Evolutionary conservation across 2,113 vertebrate species (phyloP).

Genomic region (Ageneiosus marmoratus): DNA sequence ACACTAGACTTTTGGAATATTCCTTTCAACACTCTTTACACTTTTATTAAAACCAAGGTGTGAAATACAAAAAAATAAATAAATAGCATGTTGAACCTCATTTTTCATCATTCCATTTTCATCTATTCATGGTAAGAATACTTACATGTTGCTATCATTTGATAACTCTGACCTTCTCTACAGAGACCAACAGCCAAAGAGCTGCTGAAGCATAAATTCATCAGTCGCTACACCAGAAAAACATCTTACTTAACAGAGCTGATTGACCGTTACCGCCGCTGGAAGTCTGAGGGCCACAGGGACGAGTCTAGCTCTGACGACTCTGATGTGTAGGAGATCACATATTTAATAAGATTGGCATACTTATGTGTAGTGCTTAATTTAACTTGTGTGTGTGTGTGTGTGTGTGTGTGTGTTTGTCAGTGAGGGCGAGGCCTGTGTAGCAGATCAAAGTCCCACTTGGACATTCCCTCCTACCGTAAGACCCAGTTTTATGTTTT

Average conservation of each 20-base stretch:
- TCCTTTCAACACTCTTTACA: not conserved
- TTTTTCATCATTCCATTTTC: not conserved
- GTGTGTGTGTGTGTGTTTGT: not conserved
- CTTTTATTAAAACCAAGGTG: not conserved
- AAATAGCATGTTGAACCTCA: not conserved
- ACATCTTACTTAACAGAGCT: constrained; percentile 94
- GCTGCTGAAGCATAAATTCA: constrained; percentile 96
- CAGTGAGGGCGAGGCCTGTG: constrained; percentile 88
- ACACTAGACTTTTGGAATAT: not conserved
- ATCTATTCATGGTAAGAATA: not conserved
- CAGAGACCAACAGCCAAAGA: constrained; percentile 97
- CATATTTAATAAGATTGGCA: too few species aligned
- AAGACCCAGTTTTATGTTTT: constrained; percentile 78
- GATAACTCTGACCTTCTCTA: not conserved
- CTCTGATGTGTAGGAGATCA: constrained; percentile 83
- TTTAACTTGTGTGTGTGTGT: not conserved
- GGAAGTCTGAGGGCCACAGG: constrained; percentile 93
- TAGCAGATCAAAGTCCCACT: constrained; percentile 83
- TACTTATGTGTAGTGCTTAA: not conserved
- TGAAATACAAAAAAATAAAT: not conserved
- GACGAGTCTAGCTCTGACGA: constrained; percentile 96
- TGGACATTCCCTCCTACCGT: constrained; percentile 97
- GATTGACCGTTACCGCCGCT: constrained; percentile 90
- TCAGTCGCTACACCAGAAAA: constrained; percentile 98
- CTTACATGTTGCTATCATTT: not conserved